These are phyloP conservation scores for Caenorhabditis briggsae DNA, from an alignment of 1,140 invertebrate genomes.

Conservation along the genomic window DNA sequence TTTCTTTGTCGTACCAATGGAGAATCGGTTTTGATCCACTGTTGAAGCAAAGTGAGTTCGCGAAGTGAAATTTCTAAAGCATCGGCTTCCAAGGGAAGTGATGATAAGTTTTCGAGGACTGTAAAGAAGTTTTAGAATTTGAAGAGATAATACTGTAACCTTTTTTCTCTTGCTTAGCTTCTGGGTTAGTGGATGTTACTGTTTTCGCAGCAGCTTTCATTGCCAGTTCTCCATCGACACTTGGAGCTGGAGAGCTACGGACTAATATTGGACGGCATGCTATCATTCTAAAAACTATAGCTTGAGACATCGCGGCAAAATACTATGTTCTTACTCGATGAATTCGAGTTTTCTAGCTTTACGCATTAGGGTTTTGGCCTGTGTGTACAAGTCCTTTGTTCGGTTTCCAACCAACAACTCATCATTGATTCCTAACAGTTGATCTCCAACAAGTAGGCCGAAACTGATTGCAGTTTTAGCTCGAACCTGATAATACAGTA, in stretches of 20 bases:
- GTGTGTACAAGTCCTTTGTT: background rate
- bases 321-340: too few species aligned
- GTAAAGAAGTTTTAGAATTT: background rate
- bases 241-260: slow-evolving; percentile 26
- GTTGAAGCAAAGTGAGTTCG: background rate
- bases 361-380: background rate
- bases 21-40: background rate
- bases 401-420: background rate
- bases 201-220: background rate
- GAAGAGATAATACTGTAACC: background rate
- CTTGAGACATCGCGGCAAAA: too few species aligned
- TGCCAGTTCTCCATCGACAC: slow-evolving; percentile 5
- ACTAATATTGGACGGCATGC: background rate
- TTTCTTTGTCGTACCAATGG: background rate
- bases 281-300: background rate
- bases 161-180: background rate
- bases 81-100: background rate
- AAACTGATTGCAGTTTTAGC: background rate
- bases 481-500: background rate
- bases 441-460: slow-evolving; percentile 17
- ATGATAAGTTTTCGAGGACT: background rate
- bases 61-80: slow-evolving; percentile 19
- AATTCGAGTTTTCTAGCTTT: background rate
- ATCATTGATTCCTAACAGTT: slow-evolving; percentile 8
- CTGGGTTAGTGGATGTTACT: background rate